Evolutionary conservation across 2,113 vertebrate species (phyloP).

Genomic region (rat (Rattus norvegicus)): GRCr8 NC_086027.1:92774001-92774500

Average conservation of each 20-base stretch:
- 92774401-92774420: background rate
- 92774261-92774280: slow-evolving; percentile 7
- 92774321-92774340: background rate
- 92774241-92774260: slow-evolving; percentile 15
- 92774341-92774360: background rate
- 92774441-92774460: background rate
- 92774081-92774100: slow-evolving; percentile 44
- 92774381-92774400: background rate
- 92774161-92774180: slow-evolving; percentile 46
- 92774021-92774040: slow-evolving; percentile 55
- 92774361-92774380: slow-evolving; percentile 7
- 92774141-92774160: slow-evolving; percentile 61
- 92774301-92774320: background rate
- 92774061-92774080: slow-evolving; percentile 15
- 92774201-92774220: slow-evolving; percentile 61
- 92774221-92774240: slow-evolving; percentile 42
- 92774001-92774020: background rate
- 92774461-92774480: background rate
- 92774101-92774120: slow-evolving; percentile 64
- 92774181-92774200: slow-evolving; percentile 69
- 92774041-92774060: slow-evolving; percentile 38
- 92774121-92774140: slow-evolving; percentile 47
- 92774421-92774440: background rate
- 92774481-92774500: background rate
- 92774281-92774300: slow-evolving; percentile 42